Evolutionary conservation across 2,888 invertebrate genomes (phyloP), one percentile per base, ranked within the genome.

Genomic region (Scrobipalpa costella): DNA sequence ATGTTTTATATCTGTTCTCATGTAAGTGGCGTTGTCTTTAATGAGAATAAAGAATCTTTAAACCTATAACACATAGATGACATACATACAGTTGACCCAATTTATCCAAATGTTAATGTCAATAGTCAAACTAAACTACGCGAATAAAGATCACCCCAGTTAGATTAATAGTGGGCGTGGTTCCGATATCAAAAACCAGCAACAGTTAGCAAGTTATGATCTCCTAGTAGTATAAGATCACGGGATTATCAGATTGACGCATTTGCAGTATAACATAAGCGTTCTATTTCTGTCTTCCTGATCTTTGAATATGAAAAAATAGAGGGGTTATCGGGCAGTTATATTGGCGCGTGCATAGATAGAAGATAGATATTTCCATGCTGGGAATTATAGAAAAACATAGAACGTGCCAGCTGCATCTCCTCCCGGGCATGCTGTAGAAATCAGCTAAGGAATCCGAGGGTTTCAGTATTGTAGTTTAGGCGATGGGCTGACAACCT

Each of bases 181-280:
- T 13, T 13, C 6, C 50, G 50, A 3, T 52, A 52, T 52, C 50
- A 27, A 44, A 44, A 44, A 44, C n/a, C 15, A 15, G 6, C 15
- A 15, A n/a, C 44, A 6, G 21, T 3, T 5, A 2, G 34, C n/a
- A 15, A 55, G n/a, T 55, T 52, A 21, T 21, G 50, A 27, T 8
- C 21, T 27, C 50, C 50, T 52, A 21, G 50, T 52, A 17, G 6
- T 11, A 7, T 0, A 27, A 55, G 33, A 34, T 55, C 55, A 55
- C 55, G 34, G 34, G 55, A 55, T 55, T 11, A 34, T 15, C 50
- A 8, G 50, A 55, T 34, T 55, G 55, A 55, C 55, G 49, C 61
- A 62, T n/a, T 63, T 44, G 38, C 38, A 17, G 17, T 55, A 11
- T 15, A n/a, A 58, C 21, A 9, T 59, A 63, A 49, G 52, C 38